A percentile compares a stretch with the other conserved stretches of the same genome.
Evolutionary conservation across 92 coral and sea anemone genomes (phyloP).

Genomic region (Actinostola sp.): DNA sequence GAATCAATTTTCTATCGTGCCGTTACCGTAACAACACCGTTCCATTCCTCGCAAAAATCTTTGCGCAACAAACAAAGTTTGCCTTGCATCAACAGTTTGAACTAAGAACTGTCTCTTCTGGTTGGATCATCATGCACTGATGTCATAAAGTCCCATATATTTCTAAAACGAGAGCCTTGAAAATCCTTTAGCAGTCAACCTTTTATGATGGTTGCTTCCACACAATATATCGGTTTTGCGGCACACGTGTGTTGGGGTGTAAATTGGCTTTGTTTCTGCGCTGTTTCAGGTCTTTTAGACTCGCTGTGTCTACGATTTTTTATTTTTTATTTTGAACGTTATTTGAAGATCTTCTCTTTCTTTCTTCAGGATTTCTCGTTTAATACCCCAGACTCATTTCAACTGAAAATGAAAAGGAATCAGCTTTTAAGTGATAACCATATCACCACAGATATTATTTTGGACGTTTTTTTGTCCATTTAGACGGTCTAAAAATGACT

Average conservation of each 20-base stretch:
- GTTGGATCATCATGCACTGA: background rate
- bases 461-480: no score
- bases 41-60: slow-evolving; percentile 62
- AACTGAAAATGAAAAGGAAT: no score
- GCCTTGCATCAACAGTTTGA: background rate
- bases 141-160: background rate
- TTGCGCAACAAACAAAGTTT: slow-evolving; percentile 23
- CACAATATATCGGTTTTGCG: background rate
- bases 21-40: slow-evolving; percentile 77
- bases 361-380: no score
- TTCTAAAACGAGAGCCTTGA: background rate
- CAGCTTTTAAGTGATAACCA: no score
- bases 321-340: background rate
- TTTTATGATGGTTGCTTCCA: background rate
- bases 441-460: no score
- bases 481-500: background rate
- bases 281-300: slow-evolving; percentile 10
- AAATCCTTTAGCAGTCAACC: background rate
- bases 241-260: slow-evolving; percentile 56
- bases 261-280: slow-evolving; percentile 37
- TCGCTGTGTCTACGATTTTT: background rate
- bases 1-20: background rate
- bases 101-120: background rate
- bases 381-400: no score
- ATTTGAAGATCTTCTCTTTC: background rate